Base-by-base conservation (phyloP, 30 jellyfish, hydroid and myxozoan species). In the Hydractinia echinata region DNA sequence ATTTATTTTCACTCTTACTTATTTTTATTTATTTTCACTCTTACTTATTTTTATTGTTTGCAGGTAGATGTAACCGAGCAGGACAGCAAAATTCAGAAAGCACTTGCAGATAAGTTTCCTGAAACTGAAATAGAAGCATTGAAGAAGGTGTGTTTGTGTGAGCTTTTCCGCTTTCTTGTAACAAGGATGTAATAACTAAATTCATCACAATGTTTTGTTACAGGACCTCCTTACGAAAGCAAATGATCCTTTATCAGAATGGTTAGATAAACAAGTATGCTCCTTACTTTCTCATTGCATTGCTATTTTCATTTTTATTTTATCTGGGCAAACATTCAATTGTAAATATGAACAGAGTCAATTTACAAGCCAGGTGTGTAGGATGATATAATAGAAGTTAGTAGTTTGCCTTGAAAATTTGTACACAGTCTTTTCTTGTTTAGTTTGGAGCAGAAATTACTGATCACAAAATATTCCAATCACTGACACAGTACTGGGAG, bases 401-500 rank as follows among this genome's bases (percentile, higher is more conserved):
- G 44, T 30, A 0, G 44, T 30, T 30, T 30, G 44, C 44, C 44
- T 30, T 30, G 2, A 30, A 30, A 30, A 30, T 30, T 30, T 30
- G 44, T 30, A 3, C 69, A 58, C 19, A 11, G 69, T 58, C 15
- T 13, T 58, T 48, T 20, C 50, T 30, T 19, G 52, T 71, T 3
- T 76, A 90, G 97, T 85, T 77, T 69, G 99, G 99, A 49, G 90
- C 87, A 60, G 83, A 78, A 19, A 78, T 94, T 53, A 88, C 97
- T 1, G 99, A 94, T 53, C 97, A 89, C 67, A 62, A 82, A 54
- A 94, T 94, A 9, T 94, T 94, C 82, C 76, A 88, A 51, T 83
- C 78, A 51, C 79, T 94, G 76, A 94, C 99, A 30, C 95, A 90
- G 60, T 70, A 89, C 66, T 94, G 97, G 96, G 99, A 94, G 84